Evolutionary conservation across 2,797 vertebrate species (phyloP), one percentile per base, ranked within the genome.

Genomic region (Geotrypetes seraphini): DNA sequence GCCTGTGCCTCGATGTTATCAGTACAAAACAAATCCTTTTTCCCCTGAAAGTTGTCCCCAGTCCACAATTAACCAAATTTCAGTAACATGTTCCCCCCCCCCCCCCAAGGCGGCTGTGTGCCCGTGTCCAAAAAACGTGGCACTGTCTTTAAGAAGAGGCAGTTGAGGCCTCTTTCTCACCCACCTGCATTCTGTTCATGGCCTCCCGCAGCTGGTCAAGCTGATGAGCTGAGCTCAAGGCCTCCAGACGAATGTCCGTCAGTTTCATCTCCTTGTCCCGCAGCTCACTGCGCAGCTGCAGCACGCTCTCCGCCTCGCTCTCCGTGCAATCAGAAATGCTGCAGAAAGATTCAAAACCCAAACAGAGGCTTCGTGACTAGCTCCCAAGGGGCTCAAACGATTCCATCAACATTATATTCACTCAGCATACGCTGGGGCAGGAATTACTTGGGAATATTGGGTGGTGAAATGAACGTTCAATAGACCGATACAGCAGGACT

Each of bases 221-320:
- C 72, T 99, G 95, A 56, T 99, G 95, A 3, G 95, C 95, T 1
- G 95, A 98, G 77, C 95, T 99, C 3, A 99, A 86, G 0, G 95
- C 95, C 47, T 99, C 95, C 15, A 99, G 76, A 4, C 95, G 86
- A 39, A 99, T 99, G 33, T 99, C 95, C 0, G 95, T 98, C 71
- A 98, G 59, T 55, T 99, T 98, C 95, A 97, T 98, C 81, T 99
- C 95, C 68, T 99, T 99, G 71, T 99, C 95, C 22, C 95, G 63
- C 30, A 99, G 84, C 60, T 99, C 95, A 0, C 88, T 92, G 2
- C 95, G 84, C 19, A 99, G 69, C 78, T 94, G 91, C 88, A 97
- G 88, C 57, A 99, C 91, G 0, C 82, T 95, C 66, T 97, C 95
- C 0, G 92, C 93, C 60, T 97, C 95, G 0, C 86, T 84, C 33